A percentile compares a stretch with the other conserved stretches of the same genome.
Evolutionary conservation across 1,140 invertebrate species (phyloP).

Genomic region (Eriocheir sinensis): DNA sequence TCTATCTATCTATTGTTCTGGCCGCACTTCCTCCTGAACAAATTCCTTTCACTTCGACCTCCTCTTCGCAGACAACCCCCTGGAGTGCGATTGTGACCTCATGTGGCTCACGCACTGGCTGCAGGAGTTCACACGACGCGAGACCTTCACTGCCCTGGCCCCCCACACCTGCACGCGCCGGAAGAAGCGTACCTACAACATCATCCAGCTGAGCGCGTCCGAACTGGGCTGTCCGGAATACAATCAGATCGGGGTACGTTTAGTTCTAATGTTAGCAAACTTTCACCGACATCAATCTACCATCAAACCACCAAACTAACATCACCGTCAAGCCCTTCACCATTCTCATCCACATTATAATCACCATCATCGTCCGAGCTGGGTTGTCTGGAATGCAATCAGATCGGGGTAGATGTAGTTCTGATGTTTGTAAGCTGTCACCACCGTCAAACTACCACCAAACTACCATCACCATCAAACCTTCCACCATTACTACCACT

Average conservation of each 20-base stretch:
- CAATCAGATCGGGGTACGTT: not conserved
- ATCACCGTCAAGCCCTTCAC: not conserved
- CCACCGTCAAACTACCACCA: too few species aligned
- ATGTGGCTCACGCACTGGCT: conserved; percentile 93
- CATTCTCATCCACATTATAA: not conserved
- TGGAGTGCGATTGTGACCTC: conserved; percentile 93
- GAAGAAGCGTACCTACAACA: conserved; percentile 42
- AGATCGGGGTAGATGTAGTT: not conserved
- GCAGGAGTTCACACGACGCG: conserved; percentile 62
- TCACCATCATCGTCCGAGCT: not conserved
- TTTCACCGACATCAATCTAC: not conserved
- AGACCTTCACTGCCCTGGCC: conserved; percentile 67
- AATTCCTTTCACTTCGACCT: not conserved
- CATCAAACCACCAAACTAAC: not conserved
- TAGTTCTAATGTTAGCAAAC: not conserved
- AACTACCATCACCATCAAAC: too few species aligned
- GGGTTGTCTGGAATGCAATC: not conserved
- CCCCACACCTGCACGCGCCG: conserved; percentile 68
- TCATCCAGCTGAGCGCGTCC: conserved; percentile 39
- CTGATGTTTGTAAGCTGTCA: not conserved
- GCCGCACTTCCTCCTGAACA: not conserved
- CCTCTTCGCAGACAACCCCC: conserved; percentile 89
- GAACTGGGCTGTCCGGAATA: conserved; percentile 65
- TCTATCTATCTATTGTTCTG: conserved; percentile 9
- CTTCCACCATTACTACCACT: too few species aligned